Evolutionary conservation across 1,140 invertebrate genomes (phyloP).

Genomic region (Tetranychus cinnabarinus): DNA sequence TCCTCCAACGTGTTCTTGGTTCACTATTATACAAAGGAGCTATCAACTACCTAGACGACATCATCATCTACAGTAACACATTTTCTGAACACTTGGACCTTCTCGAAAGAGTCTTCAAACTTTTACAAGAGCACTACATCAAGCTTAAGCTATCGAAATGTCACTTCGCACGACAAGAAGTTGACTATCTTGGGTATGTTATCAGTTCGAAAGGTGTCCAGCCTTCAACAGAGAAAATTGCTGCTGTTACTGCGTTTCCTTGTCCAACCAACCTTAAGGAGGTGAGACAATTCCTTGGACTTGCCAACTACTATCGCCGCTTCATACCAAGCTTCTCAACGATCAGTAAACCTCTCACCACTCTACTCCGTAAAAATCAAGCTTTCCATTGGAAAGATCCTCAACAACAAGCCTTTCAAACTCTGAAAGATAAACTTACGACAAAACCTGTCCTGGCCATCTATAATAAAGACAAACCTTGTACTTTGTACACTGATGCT

Average conservation of each 20-base stretch:
- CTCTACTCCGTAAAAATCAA: constrained; percentile 8
- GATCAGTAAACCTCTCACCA: constrained; percentile 17
- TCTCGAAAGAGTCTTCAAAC: constrained; percentile 1
- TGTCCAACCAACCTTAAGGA: constrained; percentile 11
- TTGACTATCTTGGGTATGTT: constrained; percentile 14
- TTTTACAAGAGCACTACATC: constrained; percentile 7
- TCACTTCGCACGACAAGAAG: constrained; percentile 3
- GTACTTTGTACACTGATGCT: constrained; percentile 15
- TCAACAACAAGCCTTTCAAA: background rate
- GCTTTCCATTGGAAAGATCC: background rate
- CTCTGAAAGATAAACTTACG: background rate
- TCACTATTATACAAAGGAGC: constrained; percentile 10
- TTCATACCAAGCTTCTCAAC: constrained; percentile 21
- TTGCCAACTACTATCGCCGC: constrained; percentile 22
- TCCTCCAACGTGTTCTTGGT: constrained; percentile 18
- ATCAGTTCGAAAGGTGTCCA: constrained; percentile 17
- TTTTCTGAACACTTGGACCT: constrained; percentile 7
- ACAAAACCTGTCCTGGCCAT: background rate
- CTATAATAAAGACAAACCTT: too few relatives aligned
- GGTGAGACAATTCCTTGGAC: constrained; percentile 22
- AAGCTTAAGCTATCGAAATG: constrained; percentile 12
- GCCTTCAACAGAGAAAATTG: constrained; percentile 9
- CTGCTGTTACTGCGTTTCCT: background rate
- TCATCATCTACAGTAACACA: constrained; percentile 8
- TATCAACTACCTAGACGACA: constrained; percentile 17